phyloP scores from a whole-genome alignment of 1,140 invertebrate genomes.

The Bombus confusus region DNA sequence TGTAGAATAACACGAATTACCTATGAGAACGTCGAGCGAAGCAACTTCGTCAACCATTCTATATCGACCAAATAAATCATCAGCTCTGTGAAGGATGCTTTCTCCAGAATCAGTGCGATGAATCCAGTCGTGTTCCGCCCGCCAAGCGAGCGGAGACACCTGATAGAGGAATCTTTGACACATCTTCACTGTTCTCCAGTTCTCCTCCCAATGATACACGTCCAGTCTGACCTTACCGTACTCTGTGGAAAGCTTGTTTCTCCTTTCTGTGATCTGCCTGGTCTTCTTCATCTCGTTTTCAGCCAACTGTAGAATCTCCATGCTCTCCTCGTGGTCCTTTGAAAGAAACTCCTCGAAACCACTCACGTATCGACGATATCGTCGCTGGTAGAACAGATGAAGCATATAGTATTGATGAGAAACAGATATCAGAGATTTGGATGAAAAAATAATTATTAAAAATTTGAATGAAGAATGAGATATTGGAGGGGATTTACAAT shows the following conservation, averaged over 20 bases:
- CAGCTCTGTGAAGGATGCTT: constrained; percentile 15
- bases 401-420: background rate
- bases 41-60: constrained; percentile 78
- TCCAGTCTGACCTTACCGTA: constrained; percentile 83
- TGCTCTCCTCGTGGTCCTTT: constrained; percentile 85
- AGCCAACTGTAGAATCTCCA: constrained; percentile 82
- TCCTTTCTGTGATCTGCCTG: constrained; percentile 79
- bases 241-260: constrained; percentile 68
- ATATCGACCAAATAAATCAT: constrained; percentile 69
- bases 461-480: too few species aligned
- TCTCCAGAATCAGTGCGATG: constrained; percentile 46
- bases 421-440: too few species aligned
- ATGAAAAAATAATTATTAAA: too few species aligned
- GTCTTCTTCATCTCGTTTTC: constrained; percentile 82
- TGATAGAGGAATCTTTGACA: constrained; percentile 86
- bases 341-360: constrained; percentile 86
- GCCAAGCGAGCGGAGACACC: constrained; percentile 84
- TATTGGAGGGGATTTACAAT: too few species aligned
- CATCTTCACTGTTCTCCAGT: constrained; percentile 84
- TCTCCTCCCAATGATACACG: constrained; percentile 85
- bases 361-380: constrained; percentile 83
- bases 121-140: constrained; percentile 78
- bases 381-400: background rate
- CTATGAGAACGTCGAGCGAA: constrained; percentile 79
- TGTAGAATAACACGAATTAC: constrained; percentile 68